Conservation (phyloP, 2,888 invertebrate species). For the Lottia gigantea region DNA sequence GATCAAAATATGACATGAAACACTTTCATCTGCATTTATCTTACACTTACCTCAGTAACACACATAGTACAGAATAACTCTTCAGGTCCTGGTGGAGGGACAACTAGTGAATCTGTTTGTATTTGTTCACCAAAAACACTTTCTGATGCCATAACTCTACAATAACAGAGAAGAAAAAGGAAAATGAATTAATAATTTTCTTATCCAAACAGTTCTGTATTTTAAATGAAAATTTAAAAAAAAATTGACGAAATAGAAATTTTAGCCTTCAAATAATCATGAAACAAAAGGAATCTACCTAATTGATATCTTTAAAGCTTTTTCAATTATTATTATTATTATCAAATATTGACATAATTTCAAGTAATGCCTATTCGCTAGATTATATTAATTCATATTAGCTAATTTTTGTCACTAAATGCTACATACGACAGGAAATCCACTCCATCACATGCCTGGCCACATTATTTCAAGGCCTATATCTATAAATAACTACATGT, state of each 20-base stretch:
- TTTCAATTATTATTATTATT: background rate
- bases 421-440: no score
- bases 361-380: no score
- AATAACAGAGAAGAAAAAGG: background rate
- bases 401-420: no score
- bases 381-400: no score
- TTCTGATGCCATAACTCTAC: slow-evolving; percentile 12
- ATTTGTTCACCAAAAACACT: slow-evolving; percentile 12
- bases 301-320: no score
- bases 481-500: background rate
- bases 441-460: no score
- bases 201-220: background rate
- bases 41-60: slow-evolving; percentile 51
- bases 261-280: background rate
- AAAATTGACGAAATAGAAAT: no score
- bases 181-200: no score
- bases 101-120: slow-evolving; percentile 12
- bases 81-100: slow-evolving; percentile 36
- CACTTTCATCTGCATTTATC: no score
- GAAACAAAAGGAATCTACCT: background rate
- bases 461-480: background rate
- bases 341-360: background rate
- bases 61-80: slow-evolving; percentile 38
- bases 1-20: no score
- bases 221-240: no score